Base-by-base conservation (phyloP, 2,888 invertebrate species). In the Anodontia alba region DNA sequence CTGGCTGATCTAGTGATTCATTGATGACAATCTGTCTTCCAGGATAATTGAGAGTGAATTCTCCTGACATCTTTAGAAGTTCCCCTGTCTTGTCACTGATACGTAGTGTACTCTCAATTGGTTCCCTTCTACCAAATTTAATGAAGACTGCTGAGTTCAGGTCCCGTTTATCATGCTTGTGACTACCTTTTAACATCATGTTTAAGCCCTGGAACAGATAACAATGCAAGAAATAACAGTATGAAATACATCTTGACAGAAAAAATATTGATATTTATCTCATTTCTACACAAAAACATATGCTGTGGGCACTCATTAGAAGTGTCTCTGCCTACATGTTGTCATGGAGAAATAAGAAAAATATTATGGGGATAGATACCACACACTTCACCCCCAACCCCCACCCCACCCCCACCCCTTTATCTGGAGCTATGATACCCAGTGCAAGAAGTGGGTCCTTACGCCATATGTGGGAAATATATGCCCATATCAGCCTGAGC, bases 1-100 rank as follows among this genome's bases (percentile, higher is more conserved):
- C 76, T 20, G 67, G 73, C 76, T 90, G 87, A 3, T 73, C 76
- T 15, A 91, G 43, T 15, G 80, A 82, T 20, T 88, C 83, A 0
- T 84, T 87, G 7, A 91, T 66, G 69, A 72, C 75, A 3, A 92
- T 33, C 33, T 86, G 81, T 38, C 80, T 83, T 12, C 90, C 90
- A 49, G 87, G 89, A 71, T 86, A 88, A 20, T 72, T 79, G 43
- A 92, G 79, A 0, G 71, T 70, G 33, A 86, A 81, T 42, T 81
- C 82, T n/a, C 90, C 89, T 0, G 80, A 71, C 33, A 84, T 38
- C 46, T 83, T 88, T n/a, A 81, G 80, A 17, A 81, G 57, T 29
- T 83, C 84, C 36, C 72, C 80, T 20, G 87, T 88, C 31, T 86
- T 87, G 73, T 91, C 86, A 49, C 80, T 82, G 10, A 90, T 67